A percentile compares a stretch with the other conserved stretches of the same genome.
phyloP scores from a whole-genome alignment of 2,113 vertebrate species.

The Spilogale gracilis region DNA sequence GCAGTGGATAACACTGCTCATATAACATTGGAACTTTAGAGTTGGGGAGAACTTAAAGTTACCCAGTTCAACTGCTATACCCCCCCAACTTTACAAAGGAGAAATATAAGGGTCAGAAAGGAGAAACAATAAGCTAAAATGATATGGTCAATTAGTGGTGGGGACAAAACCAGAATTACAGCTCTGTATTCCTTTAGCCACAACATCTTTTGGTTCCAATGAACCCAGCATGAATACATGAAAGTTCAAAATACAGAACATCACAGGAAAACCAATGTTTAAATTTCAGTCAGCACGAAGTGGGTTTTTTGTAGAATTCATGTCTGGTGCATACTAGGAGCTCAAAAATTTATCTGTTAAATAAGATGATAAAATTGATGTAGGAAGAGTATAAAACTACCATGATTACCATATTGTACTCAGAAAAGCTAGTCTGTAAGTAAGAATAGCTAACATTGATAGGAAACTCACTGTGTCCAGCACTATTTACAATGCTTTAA shows the following conservation, averaged over 20 bases:
- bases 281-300: neutral
- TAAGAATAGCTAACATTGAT: neutral
- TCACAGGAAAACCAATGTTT: neutral
- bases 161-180: neutral
- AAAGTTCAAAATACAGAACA: neutral
- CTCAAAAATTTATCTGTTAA: neutral
- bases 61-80: neutral
- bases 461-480: neutral
- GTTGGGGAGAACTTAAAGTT: neutral
- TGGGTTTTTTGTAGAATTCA: neutral
- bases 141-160: neutral
- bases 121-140: neutral
- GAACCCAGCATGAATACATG: neutral
- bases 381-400: neutral
- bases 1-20: neutral
- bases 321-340: neutral
- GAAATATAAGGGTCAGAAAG: neutral
- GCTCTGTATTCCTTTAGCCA: neutral
- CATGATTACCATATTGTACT: neutral
- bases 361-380: slow-evolving; percentile 19
- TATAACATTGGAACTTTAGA: neutral
- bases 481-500: neutral
- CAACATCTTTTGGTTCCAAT: neutral
- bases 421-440: neutral
- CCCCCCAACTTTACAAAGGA: neutral